These are phyloP conservation scores for Pantherophis vulpinus DNA, from an alignment of 2,797 vertebrate species.

Conservation along the genomic window DNA sequence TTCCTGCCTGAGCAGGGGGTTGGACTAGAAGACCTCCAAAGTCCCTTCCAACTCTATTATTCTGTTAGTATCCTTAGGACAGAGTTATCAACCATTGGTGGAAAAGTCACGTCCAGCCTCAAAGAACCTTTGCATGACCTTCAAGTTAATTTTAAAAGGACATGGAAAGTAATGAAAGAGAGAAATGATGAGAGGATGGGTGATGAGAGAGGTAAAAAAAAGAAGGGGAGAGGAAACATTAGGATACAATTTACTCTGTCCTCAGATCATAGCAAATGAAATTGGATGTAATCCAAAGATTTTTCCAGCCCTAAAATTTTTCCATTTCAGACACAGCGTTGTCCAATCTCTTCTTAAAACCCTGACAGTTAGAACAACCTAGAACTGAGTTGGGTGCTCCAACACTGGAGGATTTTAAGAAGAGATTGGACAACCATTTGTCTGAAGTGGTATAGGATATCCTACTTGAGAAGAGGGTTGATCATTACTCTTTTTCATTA, in stretches of 20 bases:
- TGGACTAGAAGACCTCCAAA: too few species aligned
- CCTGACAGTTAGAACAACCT: too few species aligned
- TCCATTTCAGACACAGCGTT: too few species aligned
- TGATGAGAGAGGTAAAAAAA: not conserved
- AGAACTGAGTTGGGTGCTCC: too few species aligned
- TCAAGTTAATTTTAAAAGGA: not conserved
- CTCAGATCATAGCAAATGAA: not conserved
- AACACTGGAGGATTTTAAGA: too few species aligned
- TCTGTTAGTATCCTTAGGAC: not conserved
- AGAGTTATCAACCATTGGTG: not conserved
- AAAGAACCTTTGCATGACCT: not conserved
- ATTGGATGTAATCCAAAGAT: not conserved
- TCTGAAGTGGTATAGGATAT: too few species aligned
- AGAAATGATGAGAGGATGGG: not conserved
- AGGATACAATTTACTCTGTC: not conserved
- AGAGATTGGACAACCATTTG: too few species aligned
- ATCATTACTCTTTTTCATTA: too few species aligned
- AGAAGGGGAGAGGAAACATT: not conserved
- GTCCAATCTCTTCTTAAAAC: too few species aligned
- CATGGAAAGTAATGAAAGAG: not conserved
- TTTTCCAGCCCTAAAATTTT: not conserved
- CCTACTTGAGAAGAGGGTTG: too few species aligned
- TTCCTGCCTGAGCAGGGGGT: too few species aligned
- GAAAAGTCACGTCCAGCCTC: not conserved
- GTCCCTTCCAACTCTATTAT: too few species aligned